Base-by-base conservation (phyloP, 2,797 vertebrate species). In the Orestias chungarensis region DNA sequence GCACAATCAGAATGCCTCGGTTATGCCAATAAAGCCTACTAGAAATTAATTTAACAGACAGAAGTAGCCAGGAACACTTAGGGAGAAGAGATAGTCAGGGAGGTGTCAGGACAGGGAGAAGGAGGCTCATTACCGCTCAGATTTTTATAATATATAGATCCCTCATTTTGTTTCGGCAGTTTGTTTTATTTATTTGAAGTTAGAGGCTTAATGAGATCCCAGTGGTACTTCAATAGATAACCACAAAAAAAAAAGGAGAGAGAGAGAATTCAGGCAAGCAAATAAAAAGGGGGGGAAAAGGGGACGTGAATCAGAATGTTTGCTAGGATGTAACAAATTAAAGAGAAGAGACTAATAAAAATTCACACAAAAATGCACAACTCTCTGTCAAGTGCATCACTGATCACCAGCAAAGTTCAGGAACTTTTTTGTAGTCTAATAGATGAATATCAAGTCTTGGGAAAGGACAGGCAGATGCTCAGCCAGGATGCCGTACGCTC, bases 121-220 rank as follows among this genome's bases (percentile, higher is more conserved):
- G 76, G 82, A 88, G 90, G 89, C 88, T 93, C 88, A 87, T 90
- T 91, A 86, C 86, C 87, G 87, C 62, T 78, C 59, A 23, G 10
- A 25, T 61, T 78, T 84, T 78, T 81, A 74, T 71, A 59, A 86
- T 91, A 87, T 86, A 92, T 88, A 90, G 88, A 94, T 91, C 87
- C 81, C 85, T 91, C 86, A 89, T 92, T 94, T 94, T 93, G 92
- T 93, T 87, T 87, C 75, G 33, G 84, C 85, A 86, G 86, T 93
- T 93, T 94, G 91, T 93, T 93, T 94, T 94, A 94, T 94, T 94
- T 93, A 94, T 95, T 94, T 94, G 92, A 94, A 90, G 92, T 93
- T 91, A 90, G 93, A 83, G 77, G 89, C 88, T 93, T 95, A 95
- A 95, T 95, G 93, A 95, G 94, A 93, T 95, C 94, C 94, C 93